These are phyloP conservation scores for Rhodinocichla rosea DNA, from an alignment of 2,113 vertebrate genomes.

Conservation along the genomic window DNA sequence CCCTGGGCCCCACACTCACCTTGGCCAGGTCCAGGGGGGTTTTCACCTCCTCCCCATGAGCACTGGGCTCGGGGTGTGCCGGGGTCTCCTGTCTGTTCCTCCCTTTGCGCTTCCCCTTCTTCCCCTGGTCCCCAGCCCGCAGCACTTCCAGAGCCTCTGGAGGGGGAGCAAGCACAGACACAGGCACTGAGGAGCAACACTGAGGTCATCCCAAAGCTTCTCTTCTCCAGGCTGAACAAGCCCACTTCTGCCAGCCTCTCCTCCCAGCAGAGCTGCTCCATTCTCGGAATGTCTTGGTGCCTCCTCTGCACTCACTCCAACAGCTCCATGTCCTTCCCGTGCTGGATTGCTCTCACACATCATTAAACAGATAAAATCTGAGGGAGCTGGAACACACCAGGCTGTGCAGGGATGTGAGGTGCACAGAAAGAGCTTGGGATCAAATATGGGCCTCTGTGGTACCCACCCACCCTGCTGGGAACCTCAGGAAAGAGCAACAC, in stretches of 20 bases:
- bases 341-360: background rate
- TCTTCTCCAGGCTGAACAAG: background rate
- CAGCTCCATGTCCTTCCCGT: background rate
- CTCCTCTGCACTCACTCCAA: background rate
- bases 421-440: background rate
- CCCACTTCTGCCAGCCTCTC: background rate
- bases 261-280: background rate
- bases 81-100: slow-evolving; percentile 86
- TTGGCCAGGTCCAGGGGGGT: slow-evolving; percentile 93
- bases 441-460: background rate
- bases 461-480: background rate
- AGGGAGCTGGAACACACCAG: background rate
- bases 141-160: slow-evolving; percentile 71
- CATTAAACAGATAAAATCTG: background rate
- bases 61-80: slow-evolving; percentile 60
- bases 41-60: slow-evolving; percentile 80
- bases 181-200: too few relatives aligned
- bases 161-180: background rate
- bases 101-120: slow-evolving; percentile 89
- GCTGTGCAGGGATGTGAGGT: background rate
- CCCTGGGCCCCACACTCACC: slow-evolving; percentile 63
- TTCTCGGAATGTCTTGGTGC: background rate
- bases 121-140: slow-evolving; percentile 78
- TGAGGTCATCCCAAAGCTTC: background rate
- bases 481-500: background rate